phyloP scores from a whole-genome alignment of 2,113 vertebrate genomes.

The Serilophus lunatus region DNA sequence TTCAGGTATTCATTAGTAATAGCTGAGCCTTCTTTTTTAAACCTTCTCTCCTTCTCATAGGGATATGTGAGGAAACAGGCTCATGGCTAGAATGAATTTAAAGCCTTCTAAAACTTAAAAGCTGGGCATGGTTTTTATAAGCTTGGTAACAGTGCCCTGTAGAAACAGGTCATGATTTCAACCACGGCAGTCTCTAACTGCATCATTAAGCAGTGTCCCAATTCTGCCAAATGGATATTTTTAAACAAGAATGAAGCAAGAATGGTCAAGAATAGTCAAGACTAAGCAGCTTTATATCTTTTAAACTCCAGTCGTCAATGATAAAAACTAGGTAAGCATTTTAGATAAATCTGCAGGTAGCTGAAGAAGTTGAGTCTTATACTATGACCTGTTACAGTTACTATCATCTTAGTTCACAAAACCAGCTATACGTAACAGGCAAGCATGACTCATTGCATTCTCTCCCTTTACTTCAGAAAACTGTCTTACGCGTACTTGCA shows the following conservation, averaged over 20 bases:
- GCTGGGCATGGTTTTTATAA: neutral
- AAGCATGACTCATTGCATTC: neutral
- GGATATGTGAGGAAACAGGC: neutral
- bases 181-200: neutral
- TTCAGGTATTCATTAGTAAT: neutral
- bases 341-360: neutral
- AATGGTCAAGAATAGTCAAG: neutral
- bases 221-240: neutral
- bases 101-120: conserved; percentile 30
- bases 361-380: neutral
- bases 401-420: neutral
- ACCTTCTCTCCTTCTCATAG: neutral
- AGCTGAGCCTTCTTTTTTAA: neutral
- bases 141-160: conserved; percentile 3
- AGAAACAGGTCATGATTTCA: conserved; percentile 17
- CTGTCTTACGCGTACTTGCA: neutral
- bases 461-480: neutral
- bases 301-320: neutral
- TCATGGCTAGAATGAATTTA: neutral
- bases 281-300: neutral
- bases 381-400: neutral
- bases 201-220: neutral
- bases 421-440: neutral
- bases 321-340: neutral
- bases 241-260: neutral